phyloP scores from a whole-genome alignment of 2,113 vertebrate genomes.

The Saccopteryx bilineata region DNA sequence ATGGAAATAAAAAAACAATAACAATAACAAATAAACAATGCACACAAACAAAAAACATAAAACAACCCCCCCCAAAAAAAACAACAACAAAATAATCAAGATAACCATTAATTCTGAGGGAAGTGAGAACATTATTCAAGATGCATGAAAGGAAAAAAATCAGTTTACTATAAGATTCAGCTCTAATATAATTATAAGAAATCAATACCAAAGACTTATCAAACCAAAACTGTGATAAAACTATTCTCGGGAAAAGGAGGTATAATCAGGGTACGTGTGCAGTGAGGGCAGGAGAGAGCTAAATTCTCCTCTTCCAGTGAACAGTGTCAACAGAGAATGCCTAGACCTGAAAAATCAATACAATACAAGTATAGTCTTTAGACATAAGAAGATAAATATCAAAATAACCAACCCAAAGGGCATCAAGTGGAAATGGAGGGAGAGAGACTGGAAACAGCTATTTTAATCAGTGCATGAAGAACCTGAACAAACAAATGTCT shows the following conservation, averaged over 20 bases:
- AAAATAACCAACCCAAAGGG: background rate
- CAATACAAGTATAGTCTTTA: background rate
- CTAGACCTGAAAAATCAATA: background rate
- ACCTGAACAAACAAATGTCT: background rate
- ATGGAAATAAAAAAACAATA: background rate
- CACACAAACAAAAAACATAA: background rate
- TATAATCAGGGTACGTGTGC: background rate
- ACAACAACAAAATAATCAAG: background rate
- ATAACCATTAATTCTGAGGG: background rate
- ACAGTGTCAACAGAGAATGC: background rate
- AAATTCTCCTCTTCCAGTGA: background rate
- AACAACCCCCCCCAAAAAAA: background rate
- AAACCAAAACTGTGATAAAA: background rate
- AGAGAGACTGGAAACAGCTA: background rate
- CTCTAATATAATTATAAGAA: background rate
- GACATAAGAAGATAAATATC: background rate
- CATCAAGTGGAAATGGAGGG: background rate
- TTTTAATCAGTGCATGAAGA: background rate
- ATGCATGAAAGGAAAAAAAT: background rate
- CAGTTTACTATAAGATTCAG: background rate
- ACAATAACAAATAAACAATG: background rate
- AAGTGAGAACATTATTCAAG: background rate
- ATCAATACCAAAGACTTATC: background rate
- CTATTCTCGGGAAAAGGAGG: background rate
- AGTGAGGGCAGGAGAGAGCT: background rate